Evolutionary conservation across 2,888 invertebrate species (phyloP).

Genomic region (Heliconius cydno): DNA sequence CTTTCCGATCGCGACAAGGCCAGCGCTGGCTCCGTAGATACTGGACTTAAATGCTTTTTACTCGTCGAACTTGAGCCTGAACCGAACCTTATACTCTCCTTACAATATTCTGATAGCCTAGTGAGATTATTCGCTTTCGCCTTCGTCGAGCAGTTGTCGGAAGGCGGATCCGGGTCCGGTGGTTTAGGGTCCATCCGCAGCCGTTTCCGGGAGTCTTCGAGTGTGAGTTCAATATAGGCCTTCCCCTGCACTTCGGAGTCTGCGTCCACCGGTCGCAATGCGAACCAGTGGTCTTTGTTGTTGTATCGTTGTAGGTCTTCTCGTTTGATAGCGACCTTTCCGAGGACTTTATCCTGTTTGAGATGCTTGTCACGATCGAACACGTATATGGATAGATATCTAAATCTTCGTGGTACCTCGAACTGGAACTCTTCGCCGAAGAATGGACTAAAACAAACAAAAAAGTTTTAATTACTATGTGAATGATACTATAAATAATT

Average conservation of each 20-base stretch:
- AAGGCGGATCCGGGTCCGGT: slow-evolving; percentile 70
- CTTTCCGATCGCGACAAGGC: slow-evolving; percentile 79
- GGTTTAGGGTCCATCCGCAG: slow-evolving; percentile 80
- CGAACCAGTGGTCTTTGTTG: slow-evolving; percentile 97
- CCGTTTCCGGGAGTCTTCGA: slow-evolving; percentile 84
- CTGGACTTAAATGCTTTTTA: slow-evolving; percentile 73
- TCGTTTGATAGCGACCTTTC: slow-evolving; percentile 92
- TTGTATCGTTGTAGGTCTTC: slow-evolving; percentile 94
- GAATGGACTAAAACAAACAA: slow-evolving; percentile 88
- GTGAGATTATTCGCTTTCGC: slow-evolving; percentile 74
- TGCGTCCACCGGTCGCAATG: slow-evolving; percentile 92
- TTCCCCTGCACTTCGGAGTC: slow-evolving; percentile 96
- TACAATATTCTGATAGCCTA: slow-evolving; percentile 77
- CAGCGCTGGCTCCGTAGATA: slow-evolving; percentile 71
- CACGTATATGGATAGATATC: slow-evolving; percentile 94
- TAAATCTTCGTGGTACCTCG: slow-evolving; percentile 94
- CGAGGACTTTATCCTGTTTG: slow-evolving; percentile 92
- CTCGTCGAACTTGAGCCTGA: slow-evolving; percentile 79
- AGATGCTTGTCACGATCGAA: slow-evolving; percentile 93
- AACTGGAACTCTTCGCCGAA: slow-evolving; percentile 97
- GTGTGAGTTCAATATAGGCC: slow-evolving; percentile 91
- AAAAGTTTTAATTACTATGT: slow-evolving; percentile 27
- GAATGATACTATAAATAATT: neutral
- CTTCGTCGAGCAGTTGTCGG: slow-evolving; percentile 65
- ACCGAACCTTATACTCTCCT: slow-evolving; percentile 78